These are phyloP conservation scores for Australoheros facetus DNA, from an alignment of 2,797 vertebrate species.

Conservation along the genomic window DNA sequence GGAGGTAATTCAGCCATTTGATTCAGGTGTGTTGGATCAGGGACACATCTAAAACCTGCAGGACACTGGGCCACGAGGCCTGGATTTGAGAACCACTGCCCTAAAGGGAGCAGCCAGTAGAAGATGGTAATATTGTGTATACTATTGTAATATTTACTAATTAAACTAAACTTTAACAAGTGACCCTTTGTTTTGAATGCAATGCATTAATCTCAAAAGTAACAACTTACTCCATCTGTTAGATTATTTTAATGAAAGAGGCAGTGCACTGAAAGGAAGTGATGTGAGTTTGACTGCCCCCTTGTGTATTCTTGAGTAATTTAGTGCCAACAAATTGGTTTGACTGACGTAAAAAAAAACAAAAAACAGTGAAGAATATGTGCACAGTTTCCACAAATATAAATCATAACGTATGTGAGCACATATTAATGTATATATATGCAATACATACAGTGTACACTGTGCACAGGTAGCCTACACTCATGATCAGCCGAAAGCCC, in stretches of 20 bases:
- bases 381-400: not conserved
- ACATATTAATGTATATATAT: not conserved
- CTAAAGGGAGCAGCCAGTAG: no score
- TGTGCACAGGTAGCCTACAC: not conserved
- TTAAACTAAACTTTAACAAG: not conserved
- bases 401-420: not conserved
- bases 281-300: slow-evolving; percentile 26
- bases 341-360: not conserved
- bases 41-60: no score
- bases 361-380: not conserved
- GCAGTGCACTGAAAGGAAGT: not conserved
- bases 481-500: not conserved
- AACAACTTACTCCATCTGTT: not conserved
- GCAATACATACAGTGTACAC: not conserved
- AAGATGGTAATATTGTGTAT: no score
- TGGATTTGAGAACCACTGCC: no score
- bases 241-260: not conserved
- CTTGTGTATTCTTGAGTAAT: slow-evolving; percentile 15
- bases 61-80: no score
- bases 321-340: not conserved
- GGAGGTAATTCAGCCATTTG: no score
- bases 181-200: no score
- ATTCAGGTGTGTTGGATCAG: no score
- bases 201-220: not conserved
- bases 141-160: not conserved